phyloP scores from a whole-genome alignment of 2,797 vertebrate genomes.

The Lerista edwardsae region DNA sequence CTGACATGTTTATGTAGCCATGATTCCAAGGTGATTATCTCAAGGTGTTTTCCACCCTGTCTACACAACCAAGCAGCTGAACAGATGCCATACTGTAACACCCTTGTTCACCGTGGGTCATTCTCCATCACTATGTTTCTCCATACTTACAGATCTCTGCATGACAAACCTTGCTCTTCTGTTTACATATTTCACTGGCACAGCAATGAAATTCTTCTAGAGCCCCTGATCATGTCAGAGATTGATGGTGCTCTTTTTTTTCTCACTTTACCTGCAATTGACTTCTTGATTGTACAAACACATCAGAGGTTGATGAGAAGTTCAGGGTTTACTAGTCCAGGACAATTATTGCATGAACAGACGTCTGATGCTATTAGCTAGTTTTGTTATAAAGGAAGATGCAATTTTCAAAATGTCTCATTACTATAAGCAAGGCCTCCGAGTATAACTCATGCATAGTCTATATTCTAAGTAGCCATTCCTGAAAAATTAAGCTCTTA shows the following conservation, averaged over 20 bases:
- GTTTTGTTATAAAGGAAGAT: background rate
- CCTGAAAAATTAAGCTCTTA: background rate
- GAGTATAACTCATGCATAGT: background rate
- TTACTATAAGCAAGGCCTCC: background rate
- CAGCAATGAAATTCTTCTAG: background rate
- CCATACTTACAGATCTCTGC: background rate
- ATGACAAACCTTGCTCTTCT: background rate
- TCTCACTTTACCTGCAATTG: background rate
- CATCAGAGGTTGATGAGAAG: background rate
- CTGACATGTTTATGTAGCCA: no score
- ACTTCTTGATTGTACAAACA: background rate
- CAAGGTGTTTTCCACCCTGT: background rate
- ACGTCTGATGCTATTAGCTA: background rate
- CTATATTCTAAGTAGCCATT: background rate
- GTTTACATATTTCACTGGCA: no score
- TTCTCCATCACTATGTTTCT: background rate
- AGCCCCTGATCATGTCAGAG: background rate
- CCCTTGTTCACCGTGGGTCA: no score
- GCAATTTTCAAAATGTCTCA: background rate
- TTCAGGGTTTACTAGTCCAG: background rate
- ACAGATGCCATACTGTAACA: background rate
- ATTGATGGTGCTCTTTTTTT: background rate
- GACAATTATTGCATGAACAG: background rate
- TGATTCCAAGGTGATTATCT: background rate
- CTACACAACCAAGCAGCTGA: background rate